Conservation (phyloP, 1,140 invertebrate species). For the Lamellibrachia luymesi region DNA sequence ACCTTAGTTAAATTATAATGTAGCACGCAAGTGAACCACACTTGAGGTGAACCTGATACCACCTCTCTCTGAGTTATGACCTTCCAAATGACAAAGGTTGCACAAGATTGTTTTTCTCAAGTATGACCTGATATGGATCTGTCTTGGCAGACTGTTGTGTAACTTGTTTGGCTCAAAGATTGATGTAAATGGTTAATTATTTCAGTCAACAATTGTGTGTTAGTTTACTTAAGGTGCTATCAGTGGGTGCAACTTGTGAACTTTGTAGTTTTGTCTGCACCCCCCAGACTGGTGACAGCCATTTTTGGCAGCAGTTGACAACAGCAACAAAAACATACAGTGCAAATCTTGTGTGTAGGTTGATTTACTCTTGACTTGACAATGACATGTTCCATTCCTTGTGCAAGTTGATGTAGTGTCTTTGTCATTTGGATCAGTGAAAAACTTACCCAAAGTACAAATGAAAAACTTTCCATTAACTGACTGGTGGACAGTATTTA, state of each 20-base stretch:
- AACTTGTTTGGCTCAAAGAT: slow-evolving; percentile 1
- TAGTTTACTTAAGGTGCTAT: neutral
- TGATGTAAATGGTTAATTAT: neutral
- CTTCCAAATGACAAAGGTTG: neutral
- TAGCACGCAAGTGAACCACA: neutral
- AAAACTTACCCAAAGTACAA: neutral
- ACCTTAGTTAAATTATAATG: neutral
- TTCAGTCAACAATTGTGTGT: neutral
- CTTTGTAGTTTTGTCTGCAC: neutral
- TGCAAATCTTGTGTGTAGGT: neutral
- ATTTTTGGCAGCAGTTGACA: neutral
- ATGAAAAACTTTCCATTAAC: no score
- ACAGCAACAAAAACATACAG: neutral
- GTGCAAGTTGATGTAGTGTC: neutral
- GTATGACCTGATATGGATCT: neutral
- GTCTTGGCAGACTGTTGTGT: neutral
- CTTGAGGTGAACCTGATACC: neutral
- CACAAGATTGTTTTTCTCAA: neutral
- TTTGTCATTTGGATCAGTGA: neutral
- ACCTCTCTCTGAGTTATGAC: neutral
- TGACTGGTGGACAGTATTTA: no score
- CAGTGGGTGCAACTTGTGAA: neutral
- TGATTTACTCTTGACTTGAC: neutral
- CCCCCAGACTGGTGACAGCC: neutral
- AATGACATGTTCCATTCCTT: neutral